Percentiles rank a stretch among this genome's conserved stretches.
Conservation (phyloP, 2,113 vertebrate genomes). For the Delphinus delphis region DNA sequence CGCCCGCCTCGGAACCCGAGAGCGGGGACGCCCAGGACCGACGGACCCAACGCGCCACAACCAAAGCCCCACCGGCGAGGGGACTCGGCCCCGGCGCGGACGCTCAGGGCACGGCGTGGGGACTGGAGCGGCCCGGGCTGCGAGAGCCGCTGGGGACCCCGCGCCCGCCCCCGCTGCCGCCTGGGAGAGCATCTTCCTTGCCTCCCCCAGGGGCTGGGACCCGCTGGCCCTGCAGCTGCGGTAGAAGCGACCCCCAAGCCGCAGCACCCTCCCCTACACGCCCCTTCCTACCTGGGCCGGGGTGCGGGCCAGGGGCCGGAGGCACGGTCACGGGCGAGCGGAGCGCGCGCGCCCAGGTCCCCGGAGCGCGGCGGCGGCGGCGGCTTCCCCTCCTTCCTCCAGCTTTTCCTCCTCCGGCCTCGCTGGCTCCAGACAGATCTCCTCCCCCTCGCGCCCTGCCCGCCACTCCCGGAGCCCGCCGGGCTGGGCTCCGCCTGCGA, state of each 20-base stretch:
- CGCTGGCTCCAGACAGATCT: constrained; percentile 64
- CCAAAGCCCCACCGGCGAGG: not conserved
- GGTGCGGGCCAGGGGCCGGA: not conserved
- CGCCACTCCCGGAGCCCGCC: constrained; percentile 57
- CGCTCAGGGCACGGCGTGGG: not conserved
- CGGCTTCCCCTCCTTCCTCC: constrained; percentile 58
- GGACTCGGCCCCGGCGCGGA: constrained; percentile 27
- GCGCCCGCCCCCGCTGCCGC: not conserved
- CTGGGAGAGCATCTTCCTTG: not conserved
- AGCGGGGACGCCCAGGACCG: not conserved
- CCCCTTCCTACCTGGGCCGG: constrained; percentile 68
- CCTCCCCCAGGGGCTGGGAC: constrained; percentile 16
- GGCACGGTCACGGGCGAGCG: not conserved
- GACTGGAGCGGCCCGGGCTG: not conserved
- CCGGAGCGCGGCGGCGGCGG: not conserved
- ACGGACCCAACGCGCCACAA: not conserved
- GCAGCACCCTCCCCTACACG: not conserved
- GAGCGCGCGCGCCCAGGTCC: constrained; percentile 47
- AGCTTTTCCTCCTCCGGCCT: constrained; percentile 62
- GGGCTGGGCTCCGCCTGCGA: constrained; percentile 57
- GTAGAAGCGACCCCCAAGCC: not conserved
- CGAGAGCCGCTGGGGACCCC: not conserved
- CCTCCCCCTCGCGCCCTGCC: constrained; percentile 64
- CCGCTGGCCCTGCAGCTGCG: not conserved
- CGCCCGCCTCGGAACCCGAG: not conserved